Evolutionary conservation across 2,113 vertebrate species (phyloP).

Genomic region (Eretmochelys imbricata): DNA sequence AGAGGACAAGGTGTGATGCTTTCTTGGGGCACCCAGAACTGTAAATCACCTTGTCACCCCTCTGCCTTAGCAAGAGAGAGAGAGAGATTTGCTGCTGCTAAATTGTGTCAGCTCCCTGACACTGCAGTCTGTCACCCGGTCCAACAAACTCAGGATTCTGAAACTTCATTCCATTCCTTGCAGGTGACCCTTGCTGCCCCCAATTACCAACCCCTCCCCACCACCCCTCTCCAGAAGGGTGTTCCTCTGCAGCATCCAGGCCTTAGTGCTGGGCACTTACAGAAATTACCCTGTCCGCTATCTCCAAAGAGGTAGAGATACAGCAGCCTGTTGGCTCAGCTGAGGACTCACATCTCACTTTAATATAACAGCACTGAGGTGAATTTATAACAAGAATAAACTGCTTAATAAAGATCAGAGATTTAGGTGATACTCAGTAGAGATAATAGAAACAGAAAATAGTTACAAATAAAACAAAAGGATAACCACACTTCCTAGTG

Average conservation of each 20-base stretch:
- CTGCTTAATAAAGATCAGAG: background rate
- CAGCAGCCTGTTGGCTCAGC: background rate
- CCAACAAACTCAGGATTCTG: background rate
- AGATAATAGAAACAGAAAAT: background rate
- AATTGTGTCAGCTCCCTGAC: background rate
- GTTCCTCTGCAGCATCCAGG: background rate
- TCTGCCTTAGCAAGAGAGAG: background rate
- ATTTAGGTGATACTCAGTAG: background rate
- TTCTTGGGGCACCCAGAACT: background rate
- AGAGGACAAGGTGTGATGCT: background rate
- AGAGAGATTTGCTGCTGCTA: background rate
- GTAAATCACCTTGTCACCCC: background rate
- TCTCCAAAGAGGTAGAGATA: background rate
- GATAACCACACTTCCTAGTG: background rate
- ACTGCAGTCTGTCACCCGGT: background rate
- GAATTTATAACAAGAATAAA: background rate
- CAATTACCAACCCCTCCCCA: background rate
- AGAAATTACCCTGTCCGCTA: background rate
- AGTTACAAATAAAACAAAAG: background rate
- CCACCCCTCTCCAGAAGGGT: no score
- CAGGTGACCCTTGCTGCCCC: background rate
- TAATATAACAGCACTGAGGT: background rate
- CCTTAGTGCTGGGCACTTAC: no score
- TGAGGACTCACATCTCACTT: background rate
- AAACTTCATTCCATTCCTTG: background rate